Percentiles rank a stretch among this genome's conserved stretches.
phyloP scores from a whole-genome alignment of 2,797 vertebrate genomes.

The Gymnopithys bicolor region DNA sequence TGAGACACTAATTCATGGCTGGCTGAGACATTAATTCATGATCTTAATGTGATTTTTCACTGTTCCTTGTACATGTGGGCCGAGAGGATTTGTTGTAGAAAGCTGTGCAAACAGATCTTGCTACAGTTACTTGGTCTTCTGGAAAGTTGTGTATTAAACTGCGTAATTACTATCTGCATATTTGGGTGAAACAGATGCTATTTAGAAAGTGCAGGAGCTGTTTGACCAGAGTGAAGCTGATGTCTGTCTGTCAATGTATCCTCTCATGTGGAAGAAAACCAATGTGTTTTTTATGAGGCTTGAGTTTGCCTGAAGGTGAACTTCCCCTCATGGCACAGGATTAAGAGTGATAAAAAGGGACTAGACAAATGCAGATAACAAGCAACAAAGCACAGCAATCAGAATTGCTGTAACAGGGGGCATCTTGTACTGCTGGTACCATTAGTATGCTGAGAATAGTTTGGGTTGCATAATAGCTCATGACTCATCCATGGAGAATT shows the following conservation, averaged over 20 bases:
- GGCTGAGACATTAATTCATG: background rate
- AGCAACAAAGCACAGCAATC: background rate
- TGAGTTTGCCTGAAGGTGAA: background rate
- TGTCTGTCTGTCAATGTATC: background rate
- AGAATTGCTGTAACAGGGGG: background rate
- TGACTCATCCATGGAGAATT: background rate
- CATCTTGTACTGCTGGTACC: background rate
- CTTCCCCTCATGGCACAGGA: background rate
- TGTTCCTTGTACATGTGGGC: background rate
- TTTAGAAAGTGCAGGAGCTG: background rate
- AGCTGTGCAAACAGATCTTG: background rate
- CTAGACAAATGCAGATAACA: background rate
- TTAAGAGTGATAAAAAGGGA: constrained; percentile 1
- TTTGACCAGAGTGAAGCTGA: background rate
- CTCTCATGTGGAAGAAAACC: background rate
- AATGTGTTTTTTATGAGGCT: background rate
- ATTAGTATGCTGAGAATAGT: background rate
- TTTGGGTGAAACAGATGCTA: background rate
- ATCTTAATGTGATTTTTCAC: background rate
- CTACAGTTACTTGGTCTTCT: background rate
- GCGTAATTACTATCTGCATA: background rate
- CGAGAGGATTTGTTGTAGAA: background rate
- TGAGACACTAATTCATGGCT: background rate
- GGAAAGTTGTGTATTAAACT: background rate
- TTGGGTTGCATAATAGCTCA: background rate